Percentiles rank a stretch among this genome's conserved stretches.
Evolutionary conservation across 2,797 vertebrate species (phyloP).

Genomic region (Ciconia nigra): DNA sequence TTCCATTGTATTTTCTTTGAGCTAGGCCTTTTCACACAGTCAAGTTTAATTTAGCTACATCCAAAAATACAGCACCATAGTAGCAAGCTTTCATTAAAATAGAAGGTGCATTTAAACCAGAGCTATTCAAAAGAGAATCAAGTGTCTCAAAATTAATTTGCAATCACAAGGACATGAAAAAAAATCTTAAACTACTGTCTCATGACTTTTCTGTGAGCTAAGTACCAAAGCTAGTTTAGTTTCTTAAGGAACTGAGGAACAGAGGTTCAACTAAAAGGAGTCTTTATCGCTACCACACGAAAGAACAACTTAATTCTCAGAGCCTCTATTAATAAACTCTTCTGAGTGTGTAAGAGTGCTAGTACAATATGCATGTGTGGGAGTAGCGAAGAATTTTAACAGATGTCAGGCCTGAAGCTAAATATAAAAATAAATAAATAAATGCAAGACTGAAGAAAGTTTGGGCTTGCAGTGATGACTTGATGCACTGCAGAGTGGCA

Average conservation of each 20-base stretch:
- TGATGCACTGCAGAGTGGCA: not conserved
- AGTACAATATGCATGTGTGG: not conserved
- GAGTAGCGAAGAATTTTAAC: not conserved
- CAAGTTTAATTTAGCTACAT: slow-evolving; percentile 56
- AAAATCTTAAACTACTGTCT: not conserved
- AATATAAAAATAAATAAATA: slow-evolving; percentile 3
- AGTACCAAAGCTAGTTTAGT: not conserved
- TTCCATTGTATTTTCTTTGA: slow-evolving; percentile 24
- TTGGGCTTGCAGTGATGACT: not conserved
- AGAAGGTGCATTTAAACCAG: slow-evolving; percentile 42
- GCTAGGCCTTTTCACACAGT: slow-evolving; percentile 46
- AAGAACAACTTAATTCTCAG: slow-evolving; percentile 50
- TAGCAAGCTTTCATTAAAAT: slow-evolving; percentile 38
- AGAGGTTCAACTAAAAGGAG: slow-evolving; percentile 21
- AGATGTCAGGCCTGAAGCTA: slow-evolving; percentile 8
- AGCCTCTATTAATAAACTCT: slow-evolving; percentile 33
- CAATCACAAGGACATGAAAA: slow-evolving; percentile 43
- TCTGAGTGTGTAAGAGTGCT: not conserved
- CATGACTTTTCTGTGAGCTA: not conserved
- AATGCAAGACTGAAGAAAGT: slow-evolving; percentile 2
- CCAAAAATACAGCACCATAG: slow-evolving; percentile 39
- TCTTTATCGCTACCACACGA: not conserved
- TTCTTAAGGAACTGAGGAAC: slow-evolving; percentile 33
- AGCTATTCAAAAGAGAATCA: slow-evolving; percentile 51
- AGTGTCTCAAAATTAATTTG: slow-evolving; percentile 51